A percentile compares a stretch with the other conserved stretches of the same genome.
phyloP scores from a whole-genome alignment of 2,888 invertebrate genomes.

The Heliconius ismenius region DNA sequence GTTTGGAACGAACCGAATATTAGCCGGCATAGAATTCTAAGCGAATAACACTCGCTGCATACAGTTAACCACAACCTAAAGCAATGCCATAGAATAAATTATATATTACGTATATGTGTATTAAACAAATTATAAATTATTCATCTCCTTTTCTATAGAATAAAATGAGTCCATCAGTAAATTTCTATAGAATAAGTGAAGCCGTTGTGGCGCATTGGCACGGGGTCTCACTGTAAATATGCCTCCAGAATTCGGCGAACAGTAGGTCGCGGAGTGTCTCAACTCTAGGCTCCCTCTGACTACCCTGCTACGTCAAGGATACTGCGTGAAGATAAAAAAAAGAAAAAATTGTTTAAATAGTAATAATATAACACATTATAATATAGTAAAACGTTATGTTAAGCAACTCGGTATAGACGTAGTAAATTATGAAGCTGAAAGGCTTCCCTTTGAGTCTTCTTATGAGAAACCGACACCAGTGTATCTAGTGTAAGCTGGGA shows the following conservation, averaged over 20 bases:
- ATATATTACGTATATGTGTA: neutral
- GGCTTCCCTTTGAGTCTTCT: slow-evolving; percentile 39
- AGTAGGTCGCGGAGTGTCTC: neutral
- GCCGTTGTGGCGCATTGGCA: too few relatives aligned
- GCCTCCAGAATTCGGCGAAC: too few relatives aligned
- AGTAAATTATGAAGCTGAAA: slow-evolving; percentile 30
- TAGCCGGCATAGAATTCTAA: neutral
- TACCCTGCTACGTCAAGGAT: neutral
- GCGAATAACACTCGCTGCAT: neutral
- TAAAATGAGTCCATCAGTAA: too few relatives aligned
- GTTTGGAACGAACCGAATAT: neutral
- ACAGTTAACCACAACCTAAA: neutral
- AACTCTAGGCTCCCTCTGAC: neutral
- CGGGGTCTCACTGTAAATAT: too few relatives aligned
- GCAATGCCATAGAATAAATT: neutral
- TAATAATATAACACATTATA: neutral
- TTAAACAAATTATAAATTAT: neutral
- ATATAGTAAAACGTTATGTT: slow-evolving; percentile 17
- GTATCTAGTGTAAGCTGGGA: slow-evolving; percentile 36
- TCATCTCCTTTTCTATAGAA: neutral
- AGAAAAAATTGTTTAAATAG: neutral
- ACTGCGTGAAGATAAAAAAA: neutral
- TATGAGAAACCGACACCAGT: slow-evolving; percentile 39
- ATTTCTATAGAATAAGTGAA: too few relatives aligned
- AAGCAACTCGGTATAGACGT: slow-evolving; percentile 11